Conservation (phyloP, 2,888 invertebrate genomes). For the Pyralis farinalis region DNA sequence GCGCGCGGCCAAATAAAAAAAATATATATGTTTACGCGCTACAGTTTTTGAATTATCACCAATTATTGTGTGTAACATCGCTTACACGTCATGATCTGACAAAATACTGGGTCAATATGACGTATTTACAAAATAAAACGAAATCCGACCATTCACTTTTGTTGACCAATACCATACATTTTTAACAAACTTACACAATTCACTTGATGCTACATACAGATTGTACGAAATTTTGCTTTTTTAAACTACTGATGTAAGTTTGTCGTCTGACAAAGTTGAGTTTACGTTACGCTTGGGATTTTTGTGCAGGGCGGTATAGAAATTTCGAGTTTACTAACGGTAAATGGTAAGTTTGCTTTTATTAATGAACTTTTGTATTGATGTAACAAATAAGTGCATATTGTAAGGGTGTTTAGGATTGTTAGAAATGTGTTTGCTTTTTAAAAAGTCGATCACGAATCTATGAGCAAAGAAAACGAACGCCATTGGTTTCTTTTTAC, state of each 20-base stretch:
- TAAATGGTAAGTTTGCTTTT: background rate
- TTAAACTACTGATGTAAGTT: background rate
- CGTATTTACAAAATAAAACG: no score
- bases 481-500: no score
- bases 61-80: background rate
- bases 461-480: no score
- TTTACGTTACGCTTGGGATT: background rate
- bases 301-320: background rate
- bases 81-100: conserved; percentile 2
- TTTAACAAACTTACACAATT: background rate
- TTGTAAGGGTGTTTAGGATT: background rate
- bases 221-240: background rate
- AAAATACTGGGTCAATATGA: background rate
- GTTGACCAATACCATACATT: background rate
- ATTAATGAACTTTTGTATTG: conserved; percentile 1
- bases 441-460: conserved; percentile 3
- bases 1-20: background rate
- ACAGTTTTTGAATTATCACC: conserved; percentile 6
- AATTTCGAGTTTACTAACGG: background rate
- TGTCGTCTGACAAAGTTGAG: background rate
- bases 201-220: background rate
- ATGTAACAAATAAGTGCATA: background rate
- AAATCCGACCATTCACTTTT: background rate
- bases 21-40: background rate
- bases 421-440: background rate